These are phyloP conservation scores for Monarcha castaneiventris DNA, from an alignment of 2,113 vertebrate genomes.

Conservation along the genomic window DNA sequence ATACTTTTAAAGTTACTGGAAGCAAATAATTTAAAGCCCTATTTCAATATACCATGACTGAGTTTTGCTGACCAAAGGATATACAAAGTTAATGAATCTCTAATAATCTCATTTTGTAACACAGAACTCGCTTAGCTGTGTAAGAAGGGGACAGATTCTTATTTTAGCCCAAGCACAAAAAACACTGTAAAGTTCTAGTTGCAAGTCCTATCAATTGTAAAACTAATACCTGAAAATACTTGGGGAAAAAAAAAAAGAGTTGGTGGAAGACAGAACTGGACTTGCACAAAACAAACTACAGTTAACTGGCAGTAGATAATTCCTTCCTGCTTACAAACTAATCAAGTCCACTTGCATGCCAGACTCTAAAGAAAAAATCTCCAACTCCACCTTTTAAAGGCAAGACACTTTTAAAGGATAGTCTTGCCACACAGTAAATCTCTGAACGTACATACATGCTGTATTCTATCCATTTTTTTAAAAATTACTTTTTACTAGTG, in stretches of 20 bases:
- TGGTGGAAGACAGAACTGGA: background rate
- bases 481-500: background rate
- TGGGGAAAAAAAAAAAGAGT: background rate
- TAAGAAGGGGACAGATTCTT: background rate
- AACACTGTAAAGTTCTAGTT: background rate
- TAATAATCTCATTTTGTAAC: background rate
- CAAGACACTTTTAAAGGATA: background rate
- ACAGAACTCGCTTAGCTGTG: accelerated
- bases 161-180: background rate
- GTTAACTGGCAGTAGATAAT: background rate
- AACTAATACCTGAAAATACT: background rate
- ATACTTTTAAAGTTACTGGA: background rate
- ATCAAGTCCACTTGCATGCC: background rate
- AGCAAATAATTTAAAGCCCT: background rate
- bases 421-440: background rate
- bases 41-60: background rate
- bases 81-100: background rate
- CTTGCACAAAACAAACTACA: background rate
- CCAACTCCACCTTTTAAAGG: background rate
- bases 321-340: background rate
- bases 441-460: background rate
- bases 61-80: background rate
- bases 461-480: background rate
- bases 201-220: background rate
- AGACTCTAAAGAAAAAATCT: background rate